Conservation (phyloP, 2,888 invertebrate species). For the Ormyrus thymus region DNA sequence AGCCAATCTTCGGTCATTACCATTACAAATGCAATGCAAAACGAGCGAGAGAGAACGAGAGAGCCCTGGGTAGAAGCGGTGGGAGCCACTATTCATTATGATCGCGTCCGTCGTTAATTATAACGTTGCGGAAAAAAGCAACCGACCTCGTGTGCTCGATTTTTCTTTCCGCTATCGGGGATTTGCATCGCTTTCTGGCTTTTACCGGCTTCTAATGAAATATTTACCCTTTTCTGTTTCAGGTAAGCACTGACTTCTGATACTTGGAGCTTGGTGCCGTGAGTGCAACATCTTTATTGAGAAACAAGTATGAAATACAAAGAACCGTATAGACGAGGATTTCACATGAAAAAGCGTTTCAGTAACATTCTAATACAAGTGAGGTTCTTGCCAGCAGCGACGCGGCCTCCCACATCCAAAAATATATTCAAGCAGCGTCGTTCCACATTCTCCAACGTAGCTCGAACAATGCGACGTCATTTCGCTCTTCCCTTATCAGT, state of each 20-base stretch:
- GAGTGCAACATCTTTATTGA: too few species aligned
- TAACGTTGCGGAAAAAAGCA: constrained; percentile 20
- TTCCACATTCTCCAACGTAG: background rate
- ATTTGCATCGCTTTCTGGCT: background rate
- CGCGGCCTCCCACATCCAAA: too few species aligned
- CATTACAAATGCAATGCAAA: constrained; percentile 51
- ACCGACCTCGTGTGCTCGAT: background rate
- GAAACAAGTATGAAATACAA: too few species aligned
- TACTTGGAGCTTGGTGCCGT: too few species aligned
- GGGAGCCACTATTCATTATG: constrained; percentile 31
- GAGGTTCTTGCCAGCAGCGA: too few species aligned
- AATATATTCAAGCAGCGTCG: background rate
- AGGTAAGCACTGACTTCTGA: too few species aligned
- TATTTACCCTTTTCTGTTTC: too few species aligned
- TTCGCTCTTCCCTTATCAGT: constrained; percentile 2
- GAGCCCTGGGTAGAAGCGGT: background rate
- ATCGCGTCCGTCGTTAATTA: constrained; percentile 37
- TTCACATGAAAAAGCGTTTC: too few species aligned
- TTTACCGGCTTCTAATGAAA: background rate
- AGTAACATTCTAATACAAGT: too few species aligned
- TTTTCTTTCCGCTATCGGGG: background rate
- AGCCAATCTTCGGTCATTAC: constrained; percentile 50
- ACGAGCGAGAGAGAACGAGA: background rate
- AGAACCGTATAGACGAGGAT: too few species aligned
- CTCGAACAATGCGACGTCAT: background rate